Conservation (phyloP, 2,113 vertebrate species). For the Anarhynchus alexandrinus region DNA sequence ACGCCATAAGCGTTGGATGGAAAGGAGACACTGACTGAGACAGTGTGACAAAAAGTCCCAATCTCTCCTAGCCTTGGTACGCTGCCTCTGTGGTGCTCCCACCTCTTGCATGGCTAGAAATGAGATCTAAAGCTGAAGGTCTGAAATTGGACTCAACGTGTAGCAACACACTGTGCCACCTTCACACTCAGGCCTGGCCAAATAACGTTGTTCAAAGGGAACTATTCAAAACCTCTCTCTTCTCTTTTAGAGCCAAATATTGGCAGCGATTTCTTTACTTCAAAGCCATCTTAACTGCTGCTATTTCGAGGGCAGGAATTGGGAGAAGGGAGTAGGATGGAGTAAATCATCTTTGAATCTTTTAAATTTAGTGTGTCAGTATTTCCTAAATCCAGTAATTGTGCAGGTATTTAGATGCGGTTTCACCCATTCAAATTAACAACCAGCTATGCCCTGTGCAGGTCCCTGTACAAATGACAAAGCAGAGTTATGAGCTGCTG, state of each 20-base stretch:
- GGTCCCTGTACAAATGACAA: background rate
- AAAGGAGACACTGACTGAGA: slow-evolving; percentile 8
- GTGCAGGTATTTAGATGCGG: background rate
- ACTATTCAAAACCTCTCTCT: background rate
- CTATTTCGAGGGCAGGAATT: background rate
- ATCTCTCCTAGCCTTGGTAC: background rate
- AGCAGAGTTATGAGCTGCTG: background rate
- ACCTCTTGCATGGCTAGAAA: background rate
- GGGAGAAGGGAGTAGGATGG: background rate
- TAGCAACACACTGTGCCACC: slow-evolving; percentile 11
- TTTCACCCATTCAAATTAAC: background rate
- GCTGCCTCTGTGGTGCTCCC: background rate
- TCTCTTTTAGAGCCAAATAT: background rate
- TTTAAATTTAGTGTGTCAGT: background rate
- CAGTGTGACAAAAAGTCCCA: background rate
- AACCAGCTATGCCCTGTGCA: background rate
- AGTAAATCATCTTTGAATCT: background rate
- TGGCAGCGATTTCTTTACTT: slow-evolving; percentile 7
- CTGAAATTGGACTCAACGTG: background rate
- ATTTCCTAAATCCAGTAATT: slow-evolving; percentile 16
- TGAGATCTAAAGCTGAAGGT: slow-evolving; percentile 20
- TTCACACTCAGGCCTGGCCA: background rate
- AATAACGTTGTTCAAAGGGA: slow-evolving; percentile 6
- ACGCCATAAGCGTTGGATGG: background rate
- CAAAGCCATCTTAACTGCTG: slow-evolving; percentile 30